Evolutionary conservation across 1,140 invertebrate species (phyloP).

Genomic region (Saccostrea echinata): DNA sequence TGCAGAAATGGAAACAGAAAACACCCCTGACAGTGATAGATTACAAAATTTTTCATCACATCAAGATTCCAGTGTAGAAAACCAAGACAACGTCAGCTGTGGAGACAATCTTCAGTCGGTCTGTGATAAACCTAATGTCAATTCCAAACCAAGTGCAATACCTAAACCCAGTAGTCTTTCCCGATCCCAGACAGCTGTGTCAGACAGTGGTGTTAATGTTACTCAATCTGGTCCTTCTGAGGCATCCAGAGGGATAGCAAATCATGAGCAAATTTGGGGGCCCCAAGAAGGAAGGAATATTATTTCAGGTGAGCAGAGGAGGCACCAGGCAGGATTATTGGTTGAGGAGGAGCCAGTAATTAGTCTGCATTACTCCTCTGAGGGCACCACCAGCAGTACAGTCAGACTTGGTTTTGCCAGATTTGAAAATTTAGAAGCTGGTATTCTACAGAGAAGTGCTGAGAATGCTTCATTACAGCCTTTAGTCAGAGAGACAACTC

Average conservation of each 20-base stretch:
- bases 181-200: not conserved
- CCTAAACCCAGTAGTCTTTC: not conserved
- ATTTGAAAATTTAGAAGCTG: conserved; percentile 68
- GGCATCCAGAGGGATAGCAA: not conserved
- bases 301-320: not conserved
- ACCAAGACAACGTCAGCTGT: not conserved
- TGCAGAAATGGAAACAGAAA: not conserved
- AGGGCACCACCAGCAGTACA: conserved; percentile 73
- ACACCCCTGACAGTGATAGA: not conserved
- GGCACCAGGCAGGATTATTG: not conserved
- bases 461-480: conserved; percentile 57
- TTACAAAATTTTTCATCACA: not conserved
- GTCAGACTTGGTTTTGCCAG: conserved; percentile 72
- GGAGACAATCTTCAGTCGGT: not conserved
- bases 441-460: conserved; percentile 61
- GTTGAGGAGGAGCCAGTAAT: conserved; percentile 81
- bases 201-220: not conserved
- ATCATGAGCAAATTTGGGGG: not conserved
- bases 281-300: not conserved
- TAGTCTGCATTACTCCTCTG: conserved; percentile 77
- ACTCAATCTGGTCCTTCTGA: not conserved
- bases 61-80: not conserved
- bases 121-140: not conserved
- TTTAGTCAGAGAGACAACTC: conserved; percentile 50
- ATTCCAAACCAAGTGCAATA: conserved; percentile 24